A percentile compares a stretch with the other conserved stretches of the same genome.
Conservation (phyloP, 2,797 vertebrate species). For the Synaphobranchus kaupii region DNA sequence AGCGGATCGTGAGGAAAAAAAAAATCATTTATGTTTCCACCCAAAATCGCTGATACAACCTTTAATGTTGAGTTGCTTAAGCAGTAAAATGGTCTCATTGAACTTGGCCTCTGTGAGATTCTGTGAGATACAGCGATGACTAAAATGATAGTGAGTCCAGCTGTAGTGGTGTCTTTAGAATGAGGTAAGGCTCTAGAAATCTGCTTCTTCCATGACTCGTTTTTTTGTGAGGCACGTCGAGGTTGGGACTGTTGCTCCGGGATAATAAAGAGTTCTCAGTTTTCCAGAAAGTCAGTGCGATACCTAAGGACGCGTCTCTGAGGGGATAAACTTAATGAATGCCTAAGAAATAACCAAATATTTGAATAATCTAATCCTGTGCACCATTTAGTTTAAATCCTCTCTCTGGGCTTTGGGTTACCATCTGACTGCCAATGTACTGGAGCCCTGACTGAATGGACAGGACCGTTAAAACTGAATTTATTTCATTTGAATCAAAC, state of each 20-base stretch:
- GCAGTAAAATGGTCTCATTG: background rate
- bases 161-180: background rate
- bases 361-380: slow-evolving; percentile 29
- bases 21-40: too few relatives aligned
- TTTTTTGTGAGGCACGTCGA: background rate
- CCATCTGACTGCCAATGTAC: background rate
- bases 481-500: background rate
- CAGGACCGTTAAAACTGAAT: background rate
- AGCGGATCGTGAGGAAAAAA: too few relatives aligned
- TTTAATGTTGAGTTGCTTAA: background rate
- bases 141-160: background rate
- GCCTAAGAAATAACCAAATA: slow-evolving; percentile 36
- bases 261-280: slow-evolving; percentile 7
- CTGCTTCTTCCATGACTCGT: background rate
- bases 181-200: background rate
- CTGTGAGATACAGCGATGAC: background rate
- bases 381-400: slow-evolving; percentile 30
- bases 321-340: slow-evolving; percentile 30
- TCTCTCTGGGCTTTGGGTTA: slow-evolving; percentile 33
- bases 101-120: background rate
- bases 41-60: too few relatives aligned
- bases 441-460: background rate
- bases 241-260: background rate
- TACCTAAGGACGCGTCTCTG: background rate
- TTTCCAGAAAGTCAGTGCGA: background rate